Base-by-base conservation (phyloP, 1,140 invertebrate genomes). In the Penaeus chinensis region DNA sequence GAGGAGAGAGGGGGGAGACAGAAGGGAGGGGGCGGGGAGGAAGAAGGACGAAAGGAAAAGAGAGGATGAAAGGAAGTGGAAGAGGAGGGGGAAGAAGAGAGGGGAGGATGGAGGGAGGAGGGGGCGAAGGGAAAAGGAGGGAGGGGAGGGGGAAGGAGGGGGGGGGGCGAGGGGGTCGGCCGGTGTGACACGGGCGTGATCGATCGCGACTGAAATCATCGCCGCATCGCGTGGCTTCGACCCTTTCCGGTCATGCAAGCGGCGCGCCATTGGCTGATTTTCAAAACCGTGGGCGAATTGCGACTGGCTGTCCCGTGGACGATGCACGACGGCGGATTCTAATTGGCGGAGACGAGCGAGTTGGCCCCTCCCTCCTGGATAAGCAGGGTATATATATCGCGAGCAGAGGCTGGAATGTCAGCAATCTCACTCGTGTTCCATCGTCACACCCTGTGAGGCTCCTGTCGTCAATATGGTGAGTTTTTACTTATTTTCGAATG, bases 351-450 rank as follows among this genome's bases (percentile, higher is more conserved):
- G 54, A 27, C 11, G 27, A 54, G 69, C 24, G 66, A 13, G 65
- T 54, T 71, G 47, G 66, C 82, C 79, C 65, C 82, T 62, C 82
- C 82, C 69, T 27, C 42, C 18, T 60, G 37, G 16, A 37, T 60
- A 65, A 22, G 66, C 20, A n/a, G 32, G 60, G 42, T 24, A 60
- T 84, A 84, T 84, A 84, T 76, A 84, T 16, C 13, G 42, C 11
- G 10, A 24, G 47, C 11, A n/a, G 69, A 37, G 63, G 47, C 71
- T 76, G 66, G 22, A 81, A 81, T 62, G 69, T 62, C 69, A 76
- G 69, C 82, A 84, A 84, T 84, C 82, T 84, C 82, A 84, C 82
- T 84, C 82, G 82, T 76, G 82, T 84, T 84, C 82, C 82, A n/a
- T 84, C 69, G 69, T 76, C 37, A 76, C 82, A 84, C 82, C 76